Conservation (phyloP, 2,888 invertebrate genomes). For the Halocaridina rubra region DNA sequence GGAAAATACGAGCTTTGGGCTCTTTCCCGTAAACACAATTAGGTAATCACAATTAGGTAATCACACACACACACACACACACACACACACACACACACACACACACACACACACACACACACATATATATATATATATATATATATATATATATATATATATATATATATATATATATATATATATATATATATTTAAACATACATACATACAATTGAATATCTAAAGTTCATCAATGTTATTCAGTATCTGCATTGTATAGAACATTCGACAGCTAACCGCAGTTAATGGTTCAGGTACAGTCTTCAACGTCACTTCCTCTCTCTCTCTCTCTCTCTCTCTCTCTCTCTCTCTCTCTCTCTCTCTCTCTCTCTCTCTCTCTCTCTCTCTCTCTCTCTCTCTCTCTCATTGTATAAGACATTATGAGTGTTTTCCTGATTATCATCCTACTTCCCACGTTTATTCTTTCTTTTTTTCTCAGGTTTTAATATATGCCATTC, state of each 20-base stretch:
- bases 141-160: neutral
- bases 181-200: too few species aligned
- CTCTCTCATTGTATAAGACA: neutral
- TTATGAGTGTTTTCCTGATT: neutral
- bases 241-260: too few species aligned
- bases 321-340: neutral
- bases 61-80: too few species aligned
- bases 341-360: neutral
- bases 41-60: too few species aligned
- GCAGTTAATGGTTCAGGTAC: neutral
- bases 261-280: neutral
- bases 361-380: neutral
- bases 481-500: too few species aligned
- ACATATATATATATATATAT: slow-evolving; percentile 9
- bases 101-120: slow-evolving; percentile 7
- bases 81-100: too few species aligned
- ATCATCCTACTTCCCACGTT: neutral
- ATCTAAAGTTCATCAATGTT: too few species aligned
- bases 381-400: neutral
- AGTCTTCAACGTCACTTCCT: neutral
- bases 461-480: neutral
- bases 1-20: too few species aligned
- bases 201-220: neutral
- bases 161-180: neutral
- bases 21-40: too few species aligned